Evolutionary conservation across 2,113 vertebrate species (phyloP), one percentile per base, ranked within the genome.

Genomic region (Dipodomys spectabilis): DNA sequence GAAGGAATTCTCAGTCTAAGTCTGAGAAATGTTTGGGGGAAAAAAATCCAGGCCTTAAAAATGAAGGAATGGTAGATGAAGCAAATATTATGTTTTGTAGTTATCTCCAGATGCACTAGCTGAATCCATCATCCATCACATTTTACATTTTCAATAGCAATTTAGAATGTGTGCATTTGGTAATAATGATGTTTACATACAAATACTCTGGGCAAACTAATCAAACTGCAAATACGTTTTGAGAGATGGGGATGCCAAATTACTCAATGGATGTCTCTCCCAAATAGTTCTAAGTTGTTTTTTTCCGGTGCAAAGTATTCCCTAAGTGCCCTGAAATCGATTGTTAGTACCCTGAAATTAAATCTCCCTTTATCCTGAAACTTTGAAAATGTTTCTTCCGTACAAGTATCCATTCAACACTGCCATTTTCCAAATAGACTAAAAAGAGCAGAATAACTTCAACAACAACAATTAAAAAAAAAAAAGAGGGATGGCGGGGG

Each of bases 1-100:
- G 19, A 81, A 67, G 30, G 25, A 57, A 85, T 82, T 86, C 39
- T 81, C 86, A 13, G 45, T 80, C 18, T 30, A 68, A n/a, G 9
- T 80, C 65, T 74, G 68, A 65, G 73, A 67, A 79, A 82, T 87
- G 57, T 90, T 69, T 93, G 75, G 30, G 79, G 68, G 72, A 12
- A 12, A 64, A 32, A 35, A 94, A 87, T 83, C 35, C 57, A 92
- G 81, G 44, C 25, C 87, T 93, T 35, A 73, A 93, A 44, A 25
- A 60, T 71, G 4, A 68, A 94, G 35, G 32, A 86, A 89, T 88
- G 32, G 85, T 79, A 35, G 68, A 23, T 39, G 30, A 93, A 71
- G 27, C 39, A 81, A 90, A 84, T 18, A 49, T 4, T 71, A 15
- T 75, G 44, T 67, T 93, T 49, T 86, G n/a, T 2, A 49, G 45